These are phyloP conservation scores for Porites divaricata DNA, from an alignment of 92 coral and sea anemone species.

Conservation along the genomic window DNA sequence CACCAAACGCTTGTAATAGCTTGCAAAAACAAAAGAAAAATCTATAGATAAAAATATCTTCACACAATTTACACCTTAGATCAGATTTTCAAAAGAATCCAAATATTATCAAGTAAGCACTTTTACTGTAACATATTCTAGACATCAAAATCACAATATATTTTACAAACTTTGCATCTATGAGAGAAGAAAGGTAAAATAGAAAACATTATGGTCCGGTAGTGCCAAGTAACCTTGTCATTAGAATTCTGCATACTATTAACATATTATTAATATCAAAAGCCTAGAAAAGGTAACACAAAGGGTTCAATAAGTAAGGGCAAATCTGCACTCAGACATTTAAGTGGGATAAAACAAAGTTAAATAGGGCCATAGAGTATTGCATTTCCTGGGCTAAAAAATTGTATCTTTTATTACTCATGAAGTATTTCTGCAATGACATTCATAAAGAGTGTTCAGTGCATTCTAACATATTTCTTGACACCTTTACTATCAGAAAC, in stretches of 20 bases:
- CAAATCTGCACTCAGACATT: background rate
- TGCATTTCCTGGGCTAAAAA: background rate
- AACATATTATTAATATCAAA: background rate
- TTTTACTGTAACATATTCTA: background rate
- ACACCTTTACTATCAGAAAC: background rate
- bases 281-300: background rate
- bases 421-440: background rate
- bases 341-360: constrained; percentile 16
- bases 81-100: background rate
- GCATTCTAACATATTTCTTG: background rate
- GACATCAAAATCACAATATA: background rate
- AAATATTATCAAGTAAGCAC: background rate
- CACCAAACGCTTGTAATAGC: background rate
- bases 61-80: background rate
- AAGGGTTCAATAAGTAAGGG: background rate
- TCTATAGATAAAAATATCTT: background rate
- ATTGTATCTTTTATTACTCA: background rate
- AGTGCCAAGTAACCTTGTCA: no score
- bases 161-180: no score
- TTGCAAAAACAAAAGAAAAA: background rate
- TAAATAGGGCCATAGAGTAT: background rate
- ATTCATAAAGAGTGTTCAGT: background rate
- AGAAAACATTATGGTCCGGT: no score
- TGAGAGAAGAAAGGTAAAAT: no score
- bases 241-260: constrained; percentile 10